phyloP scores from a whole-genome alignment of 1,140 invertebrate species.

The Aphis craccivora region DNA sequence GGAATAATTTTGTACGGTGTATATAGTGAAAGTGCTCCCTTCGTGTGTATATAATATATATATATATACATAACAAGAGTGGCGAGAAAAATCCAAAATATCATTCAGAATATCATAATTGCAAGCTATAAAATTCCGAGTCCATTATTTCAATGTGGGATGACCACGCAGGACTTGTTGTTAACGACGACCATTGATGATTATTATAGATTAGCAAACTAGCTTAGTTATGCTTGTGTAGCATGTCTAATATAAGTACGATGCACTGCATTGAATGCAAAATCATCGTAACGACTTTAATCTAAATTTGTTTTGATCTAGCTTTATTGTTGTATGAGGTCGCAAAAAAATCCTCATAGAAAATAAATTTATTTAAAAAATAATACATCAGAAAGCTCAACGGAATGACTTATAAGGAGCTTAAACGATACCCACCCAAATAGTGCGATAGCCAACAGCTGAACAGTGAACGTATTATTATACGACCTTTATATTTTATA shows the following conservation, averaged over 20 bases:
- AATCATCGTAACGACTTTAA: too few relatives aligned
- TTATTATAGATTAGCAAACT: background rate
- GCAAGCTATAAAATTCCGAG: background rate
- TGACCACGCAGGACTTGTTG: background rate
- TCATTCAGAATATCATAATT: background rate
- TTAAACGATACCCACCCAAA: background rate
- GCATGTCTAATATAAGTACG: background rate
- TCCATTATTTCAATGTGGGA: background rate
- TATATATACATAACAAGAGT: background rate
- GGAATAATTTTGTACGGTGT: background rate
- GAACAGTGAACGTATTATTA: background rate
- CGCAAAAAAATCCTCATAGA: too few relatives aligned
- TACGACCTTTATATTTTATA: background rate
- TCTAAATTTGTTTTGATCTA: too few relatives aligned
- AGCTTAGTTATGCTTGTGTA: background rate
- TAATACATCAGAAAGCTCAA: background rate
- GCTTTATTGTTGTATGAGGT: too few relatives aligned
- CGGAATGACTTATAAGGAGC: background rate
- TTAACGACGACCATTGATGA: background rate
- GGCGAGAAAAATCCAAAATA: background rate
- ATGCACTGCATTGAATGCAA: background rate
- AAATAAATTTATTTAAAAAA: background rate
- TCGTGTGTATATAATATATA: background rate
- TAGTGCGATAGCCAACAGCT: background rate
- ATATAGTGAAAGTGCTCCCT: constrained; percentile 6